Evolutionary conservation across 2,888 invertebrate species (phyloP), one percentile per base, ranked within the genome.

Genomic region (Tiliacea citrago): DNA sequence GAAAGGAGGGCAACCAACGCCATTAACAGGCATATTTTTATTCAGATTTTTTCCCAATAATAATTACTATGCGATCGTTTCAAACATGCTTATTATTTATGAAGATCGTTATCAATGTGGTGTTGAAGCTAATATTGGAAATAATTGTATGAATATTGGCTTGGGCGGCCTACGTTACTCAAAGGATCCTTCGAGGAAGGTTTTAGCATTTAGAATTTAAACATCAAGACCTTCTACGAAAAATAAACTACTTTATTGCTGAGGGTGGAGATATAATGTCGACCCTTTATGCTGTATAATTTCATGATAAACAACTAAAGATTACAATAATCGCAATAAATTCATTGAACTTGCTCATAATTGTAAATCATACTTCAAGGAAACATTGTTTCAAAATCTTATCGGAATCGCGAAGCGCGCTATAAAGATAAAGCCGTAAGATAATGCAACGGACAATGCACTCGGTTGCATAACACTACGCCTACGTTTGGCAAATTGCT

Each of bases 381-480:
- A 77, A 83, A 85, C 77, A 86, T 84, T 86, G 83, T 83, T 81
- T 88, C 74, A 84, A 86, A 87, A 89, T 88, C 82, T 89, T 90
- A 91, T 92, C 91, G 78, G 57, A 77, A 90, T 90, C 89, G 79
- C 70, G 79, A 84, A 84, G 85, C 82, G 81, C 73, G 77, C 78
- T 72, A 65, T 73, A 83, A 88, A 85, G 90, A 91, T 90, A 88
- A 86, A 77, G 67, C 70, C 78, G 81, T 84, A 86, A 88, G 87
- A 88, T 85, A 86, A 79, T 82, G 81, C 82, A 88, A 72, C 80
- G 89, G 87, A 89, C 90, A 90, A 90, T 92, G 90, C 91, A 86
- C 89, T 87, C 83, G 67, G 84, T 92, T 92, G 89, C 90, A 91
- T 90, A 91, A 91, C 84, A 45, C 63, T 66, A 57, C 79, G 75